Conservation (phyloP, 2,888 invertebrate species). For the Dysmachus trigonus region DNA sequence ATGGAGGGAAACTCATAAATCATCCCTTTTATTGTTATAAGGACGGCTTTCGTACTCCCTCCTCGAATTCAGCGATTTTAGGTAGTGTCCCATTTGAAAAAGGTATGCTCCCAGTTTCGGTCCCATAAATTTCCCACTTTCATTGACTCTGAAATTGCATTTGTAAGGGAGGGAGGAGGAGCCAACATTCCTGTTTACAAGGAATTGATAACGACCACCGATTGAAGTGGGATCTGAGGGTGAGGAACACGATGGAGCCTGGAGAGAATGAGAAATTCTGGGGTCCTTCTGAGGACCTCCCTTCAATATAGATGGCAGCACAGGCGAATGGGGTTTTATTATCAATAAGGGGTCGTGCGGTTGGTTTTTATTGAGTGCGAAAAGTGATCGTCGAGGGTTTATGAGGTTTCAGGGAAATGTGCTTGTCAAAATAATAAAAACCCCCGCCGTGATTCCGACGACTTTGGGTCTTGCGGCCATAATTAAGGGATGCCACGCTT, state of each 20-base stretch:
- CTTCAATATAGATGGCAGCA: neutral
- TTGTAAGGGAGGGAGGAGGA: neutral
- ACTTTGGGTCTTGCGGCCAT: neutral
- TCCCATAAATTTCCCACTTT: constrained; percentile 6
- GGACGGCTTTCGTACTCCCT: neutral
- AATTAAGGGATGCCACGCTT: neutral
- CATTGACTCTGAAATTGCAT: constrained; percentile 16
- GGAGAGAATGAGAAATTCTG: neutral
- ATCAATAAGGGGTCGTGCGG: constrained; percentile 28
- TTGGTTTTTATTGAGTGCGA: constrained; percentile 28
- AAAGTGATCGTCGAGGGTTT: neutral
- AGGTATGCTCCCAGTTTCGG: neutral
- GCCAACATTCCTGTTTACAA: neutral
- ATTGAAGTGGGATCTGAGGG: neutral
- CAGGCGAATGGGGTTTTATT: neutral
- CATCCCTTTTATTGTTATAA: neutral
- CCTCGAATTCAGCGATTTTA: neutral
- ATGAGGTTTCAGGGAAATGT: neutral
- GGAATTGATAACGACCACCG: constrained; percentile 16
- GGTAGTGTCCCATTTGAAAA: neutral
- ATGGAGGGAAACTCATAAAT: neutral
- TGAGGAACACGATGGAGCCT: neutral
- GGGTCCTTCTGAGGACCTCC: neutral
- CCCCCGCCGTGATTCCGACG: neutral
- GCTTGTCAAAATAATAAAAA: constrained; percentile 20